Evolutionary conservation across 2,888 invertebrate species (phyloP).

Genomic region (Pollenia labialis): DNA sequence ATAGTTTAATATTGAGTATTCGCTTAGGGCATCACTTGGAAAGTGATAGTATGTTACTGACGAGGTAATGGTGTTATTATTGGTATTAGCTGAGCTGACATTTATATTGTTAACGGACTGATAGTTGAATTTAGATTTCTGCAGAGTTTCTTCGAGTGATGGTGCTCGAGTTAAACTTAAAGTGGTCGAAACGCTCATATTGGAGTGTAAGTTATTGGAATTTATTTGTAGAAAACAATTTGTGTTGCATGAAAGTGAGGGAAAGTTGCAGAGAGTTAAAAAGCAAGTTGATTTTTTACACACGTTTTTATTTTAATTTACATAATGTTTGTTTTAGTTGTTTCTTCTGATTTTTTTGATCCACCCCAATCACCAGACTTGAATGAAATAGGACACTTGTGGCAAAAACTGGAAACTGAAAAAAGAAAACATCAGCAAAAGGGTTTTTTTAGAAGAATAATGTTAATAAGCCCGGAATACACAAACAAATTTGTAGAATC

Average conservation of each 20-base stretch:
- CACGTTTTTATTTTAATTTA: conserved; percentile 31
- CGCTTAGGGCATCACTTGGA: conserved; percentile 49
- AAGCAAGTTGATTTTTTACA: conserved; percentile 15
- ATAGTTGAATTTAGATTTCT: conserved; percentile 62
- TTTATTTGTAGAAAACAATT: conserved; percentile 16
- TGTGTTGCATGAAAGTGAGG: conserved; percentile 22
- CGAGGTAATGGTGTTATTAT: conserved; percentile 63
- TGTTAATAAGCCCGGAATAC: no score
- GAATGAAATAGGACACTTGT: no score
- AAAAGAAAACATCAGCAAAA: no score
- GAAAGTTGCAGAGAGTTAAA: conserved; percentile 29
- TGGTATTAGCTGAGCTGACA: conserved; percentile 33
- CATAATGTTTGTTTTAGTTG: conserved; percentile 12
- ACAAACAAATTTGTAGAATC: no score
- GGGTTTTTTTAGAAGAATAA: no score
- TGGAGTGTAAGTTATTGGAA: conserved; percentile 21
- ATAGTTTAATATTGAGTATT: conserved; percentile 59
- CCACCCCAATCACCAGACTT: no score
- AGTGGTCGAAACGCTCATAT: conserved; percentile 72
- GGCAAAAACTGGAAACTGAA: no score
- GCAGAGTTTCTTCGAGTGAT: conserved; percentile 65
- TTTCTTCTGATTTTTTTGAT: not conserved
- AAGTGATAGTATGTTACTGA: conserved; percentile 69
- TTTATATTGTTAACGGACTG: conserved; percentile 38
- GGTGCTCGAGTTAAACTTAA: conserved; percentile 69